Base-by-base conservation (phyloP, 2,797 vertebrate species). In the Rhabdomys pumilio region DNA sequence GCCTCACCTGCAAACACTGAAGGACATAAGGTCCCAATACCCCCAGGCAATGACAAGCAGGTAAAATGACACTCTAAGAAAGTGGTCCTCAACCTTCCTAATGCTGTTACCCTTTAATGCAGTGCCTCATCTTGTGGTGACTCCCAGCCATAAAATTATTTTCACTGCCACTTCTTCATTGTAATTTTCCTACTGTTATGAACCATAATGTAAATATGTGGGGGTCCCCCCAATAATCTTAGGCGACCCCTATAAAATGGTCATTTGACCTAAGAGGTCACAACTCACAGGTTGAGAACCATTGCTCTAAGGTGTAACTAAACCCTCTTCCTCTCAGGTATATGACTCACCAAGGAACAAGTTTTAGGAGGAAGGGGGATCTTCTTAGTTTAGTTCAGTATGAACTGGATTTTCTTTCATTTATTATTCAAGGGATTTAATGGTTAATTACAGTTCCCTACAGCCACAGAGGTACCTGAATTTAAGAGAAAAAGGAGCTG, bases 341-440 rank as follows among this genome's bases (percentile, higher is more conserved):
- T 24, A 26, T 59, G 85, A 92, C 29, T 95, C 50, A 94, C 22
- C 6, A 86, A 92, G 11, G 31, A 72, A 6, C 75, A 96, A 44
- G 85, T 34, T 92, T 84, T 92, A 14, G 63, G 34, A 2, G 19
- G 50, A 50, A 47, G 80, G 61, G 14, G 14, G 4, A 38, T n/a
- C 79, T 24, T 84, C 73, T 34, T 84, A 86, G 63, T 73, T 89
- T 91, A 95, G 38, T 7, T 17, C 11, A 89, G 41, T 89, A 90
- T 12, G 10, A 73, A 29, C 4, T 91, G 17, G 12, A 89, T 83
- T 92, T 95, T 95, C 80, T 91, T 63, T 85, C 38, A 69, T 2
- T 50, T 79, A 75, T 31, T 91, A 94, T 50, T 89, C 97, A 77
- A 89, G 14, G 31, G 31, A 14, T 79, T 72, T 90, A 91, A 38